Percentiles rank a stretch among this genome's conserved stretches.
phyloP scores from a whole-genome alignment of 1,140 invertebrate genomes.

The Drosophila lacertosa region DNA sequence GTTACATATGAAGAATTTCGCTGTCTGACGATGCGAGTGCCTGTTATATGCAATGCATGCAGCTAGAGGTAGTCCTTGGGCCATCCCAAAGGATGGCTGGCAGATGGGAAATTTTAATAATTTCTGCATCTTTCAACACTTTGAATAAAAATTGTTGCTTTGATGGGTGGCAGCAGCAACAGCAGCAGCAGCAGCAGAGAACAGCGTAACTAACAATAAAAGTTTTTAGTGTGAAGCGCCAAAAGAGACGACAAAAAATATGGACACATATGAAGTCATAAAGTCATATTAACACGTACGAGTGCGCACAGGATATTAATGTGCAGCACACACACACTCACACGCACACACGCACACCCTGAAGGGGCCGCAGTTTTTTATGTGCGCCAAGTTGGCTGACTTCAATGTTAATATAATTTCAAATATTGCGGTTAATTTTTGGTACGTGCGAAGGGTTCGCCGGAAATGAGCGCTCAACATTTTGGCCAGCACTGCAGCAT shows the following conservation, averaged over 20 bases:
- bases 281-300: slow-evolving; percentile 83
- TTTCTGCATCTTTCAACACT: slow-evolving; percentile 78
- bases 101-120: slow-evolving; percentile 74
- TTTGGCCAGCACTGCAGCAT: slow-evolving; percentile 13
- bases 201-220: slow-evolving; percentile 78
- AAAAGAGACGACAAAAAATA: slow-evolving; percentile 74
- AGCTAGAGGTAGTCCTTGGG: background rate
- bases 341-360: slow-evolving; percentile 7
- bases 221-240: slow-evolving; percentile 76
- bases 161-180: slow-evolving; percentile 49
- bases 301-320: slow-evolving; percentile 83
- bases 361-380: slow-evolving; percentile 55
- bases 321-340: slow-evolving; percentile 55
- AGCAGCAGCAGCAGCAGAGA: slow-evolving; percentile 5
- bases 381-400: slow-evolving; percentile 48
- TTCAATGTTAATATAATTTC: slow-evolving; percentile 77
- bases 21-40: slow-evolving; percentile 47
- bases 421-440: slow-evolving; percentile 79
- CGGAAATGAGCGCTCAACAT: slow-evolving; percentile 68
- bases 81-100: background rate
- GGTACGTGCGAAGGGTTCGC: slow-evolving; percentile 35
- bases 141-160: slow-evolving; percentile 82
- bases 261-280: slow-evolving; percentile 83
- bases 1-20: slow-evolving; percentile 59
- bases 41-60: slow-evolving; percentile 44